Base-by-base conservation (phyloP, 2,113 vertebrate genomes). In the Mesembrinibis cayennensis region DNA sequence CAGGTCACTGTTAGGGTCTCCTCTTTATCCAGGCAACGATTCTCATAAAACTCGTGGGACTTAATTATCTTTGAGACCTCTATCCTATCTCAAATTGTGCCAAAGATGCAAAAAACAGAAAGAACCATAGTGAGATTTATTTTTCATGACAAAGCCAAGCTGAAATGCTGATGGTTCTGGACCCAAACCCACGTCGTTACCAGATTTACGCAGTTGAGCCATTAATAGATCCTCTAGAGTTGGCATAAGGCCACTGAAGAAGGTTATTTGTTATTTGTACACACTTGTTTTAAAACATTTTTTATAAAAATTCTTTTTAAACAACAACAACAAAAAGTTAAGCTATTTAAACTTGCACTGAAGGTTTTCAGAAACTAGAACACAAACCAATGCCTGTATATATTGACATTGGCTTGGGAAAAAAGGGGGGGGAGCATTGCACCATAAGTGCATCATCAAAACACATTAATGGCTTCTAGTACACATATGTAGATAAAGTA, bases 1-100 rank as follows among this genome's bases (percentile, higher is more conserved):
- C 70, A 87, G 81, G 70, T 91, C 95, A 85, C 91, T 89, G 73
- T 62, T 47, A 38, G 74, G 65, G n/a, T 59, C 94, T 94, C 81
- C 82, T 83, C 89, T 82, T 76, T 14, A 95, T 21, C 71, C 89
- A 92, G 71, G 45, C 88, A 90, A 69, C 1, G 5, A 88, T 53
- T 82, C 88, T 49, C 83, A 79, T 25, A 55, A 79, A 94, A 79
- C 81, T 85, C 90, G 25, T 0, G n/a, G 82, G 92, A 85, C 45
- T 82, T 70, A 1, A 82, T 91, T 91, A 93, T 79, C 92, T 86
- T 7, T 18, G 62, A 93, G 70, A 65, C 66, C 73, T 77, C 73
- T 16, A 49, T 53, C 50, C 91, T 30, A n/a, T 1, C 44, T 36
- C 62, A 80, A 76, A 38, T 65, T 20, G 30, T 95, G 71, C 66